These are phyloP conservation scores for Drosophila athabasca DNA, from an alignment of 1,140 invertebrate genomes.

Conservation along the genomic window DNA sequence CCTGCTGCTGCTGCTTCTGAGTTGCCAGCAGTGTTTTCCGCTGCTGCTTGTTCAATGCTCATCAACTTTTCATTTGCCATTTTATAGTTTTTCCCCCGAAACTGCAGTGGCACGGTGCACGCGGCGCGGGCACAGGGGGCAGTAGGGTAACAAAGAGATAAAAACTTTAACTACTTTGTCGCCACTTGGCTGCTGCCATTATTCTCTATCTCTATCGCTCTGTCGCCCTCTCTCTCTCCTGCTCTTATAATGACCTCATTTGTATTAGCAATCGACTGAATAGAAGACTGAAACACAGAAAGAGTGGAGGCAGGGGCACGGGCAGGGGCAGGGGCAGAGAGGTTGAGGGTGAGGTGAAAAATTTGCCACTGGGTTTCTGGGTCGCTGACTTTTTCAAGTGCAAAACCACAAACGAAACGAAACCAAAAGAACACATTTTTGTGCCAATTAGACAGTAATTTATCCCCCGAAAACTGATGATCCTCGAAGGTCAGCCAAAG, in stretches of 20 bases:
- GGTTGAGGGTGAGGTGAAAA: constrained; percentile 9
- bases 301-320: too few species aligned
- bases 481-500: background rate
- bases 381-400: constrained; percentile 60
- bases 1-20: background rate
- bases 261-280: constrained; percentile 68
- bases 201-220: constrained; percentile 21
- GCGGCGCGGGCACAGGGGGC: too few species aligned
- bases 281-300: background rate
- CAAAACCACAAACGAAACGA: constrained; percentile 19
- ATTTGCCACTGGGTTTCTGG: constrained; percentile 62
- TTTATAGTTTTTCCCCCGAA: constrained; percentile 24
- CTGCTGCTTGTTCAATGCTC: constrained; percentile 68
- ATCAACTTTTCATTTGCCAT: constrained; percentile 78
- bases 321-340: too few species aligned
- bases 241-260: constrained; percentile 75
- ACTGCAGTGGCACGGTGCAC: background rate
- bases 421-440: constrained; percentile 32
- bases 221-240: background rate
- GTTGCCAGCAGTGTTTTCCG: constrained; percentile 3
- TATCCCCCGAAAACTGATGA: constrained; percentile 29
- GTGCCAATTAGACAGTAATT: constrained; percentile 63
- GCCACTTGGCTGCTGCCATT: constrained; percentile 65
- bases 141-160: constrained; percentile 58
- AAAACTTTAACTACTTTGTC: constrained; percentile 80